Base-by-base conservation (phyloP, 2,797 vertebrate genomes). In the Catharus ustulatus region DNA sequence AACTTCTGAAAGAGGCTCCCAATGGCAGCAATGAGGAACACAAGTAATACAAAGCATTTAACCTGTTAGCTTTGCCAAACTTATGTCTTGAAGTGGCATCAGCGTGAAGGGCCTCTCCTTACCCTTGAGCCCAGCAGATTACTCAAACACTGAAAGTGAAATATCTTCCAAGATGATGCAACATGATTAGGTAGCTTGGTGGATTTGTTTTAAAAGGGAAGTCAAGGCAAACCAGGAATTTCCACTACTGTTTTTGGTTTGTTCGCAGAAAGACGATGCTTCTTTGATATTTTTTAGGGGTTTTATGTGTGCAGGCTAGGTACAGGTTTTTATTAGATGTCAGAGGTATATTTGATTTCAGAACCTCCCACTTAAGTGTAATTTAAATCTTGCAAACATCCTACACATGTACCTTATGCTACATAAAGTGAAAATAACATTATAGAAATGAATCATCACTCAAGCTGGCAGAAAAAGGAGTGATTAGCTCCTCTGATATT, bases 361-460 rank as follows among this genome's bases (percentile, higher is more conserved):
- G 83, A 95, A 89, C 90, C 79, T 96, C 95, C 94, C 82, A 97
- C 96, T 93, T 75, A 66, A 90, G 38, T 83, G 84, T 67, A 95
- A 96, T 96, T 96, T 96, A 92, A 95, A 81, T 90, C 90, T 95
- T 96, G 86, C 91, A 92, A 95, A 72, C 89, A 93, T 87, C 96
- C 91, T 94, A 95, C 92, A 83, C 89, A 75, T 52, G 62, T 89
- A 92, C 88, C 72, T 96, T 94, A 95, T 85, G 94, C 67, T 93
- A 93, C 80, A 94, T 51, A 68, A 83, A 92, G 57, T 87, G 86
- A 96, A 94, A 96, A 94, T 85, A 93, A 83, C 75, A 52, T 84
- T 91, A 93, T 64, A 66, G 84, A 83, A 93, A 59, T 95, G 95
- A 97, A 84, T 96, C 96, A 94, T 93, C 85, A 51, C 78, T 72